Evolutionary conservation across 2,797 vertebrate genomes (phyloP).

Genomic region (Chiroxiphia lanceolata): DNA sequence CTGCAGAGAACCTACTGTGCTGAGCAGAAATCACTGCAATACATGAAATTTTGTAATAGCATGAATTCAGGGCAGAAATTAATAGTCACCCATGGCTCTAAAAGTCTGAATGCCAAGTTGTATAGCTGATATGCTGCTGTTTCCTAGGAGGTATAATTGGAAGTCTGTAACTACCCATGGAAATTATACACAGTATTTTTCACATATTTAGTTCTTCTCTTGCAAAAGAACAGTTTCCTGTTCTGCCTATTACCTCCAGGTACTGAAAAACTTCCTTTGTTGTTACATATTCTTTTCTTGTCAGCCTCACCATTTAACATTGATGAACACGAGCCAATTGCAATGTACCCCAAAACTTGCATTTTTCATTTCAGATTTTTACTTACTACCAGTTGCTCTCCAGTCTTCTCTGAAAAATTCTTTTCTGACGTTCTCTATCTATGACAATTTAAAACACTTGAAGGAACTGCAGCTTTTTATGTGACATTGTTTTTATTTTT

Average conservation of each 20-base stretch:
- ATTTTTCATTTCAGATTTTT: background rate
- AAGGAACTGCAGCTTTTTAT: background rate
- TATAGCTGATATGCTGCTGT: background rate
- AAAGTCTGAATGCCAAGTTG: background rate
- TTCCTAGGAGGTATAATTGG: background rate
- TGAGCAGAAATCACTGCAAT: background rate
- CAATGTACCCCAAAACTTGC: background rate
- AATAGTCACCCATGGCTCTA: background rate
- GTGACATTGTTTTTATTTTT: background rate
- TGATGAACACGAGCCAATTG: background rate
- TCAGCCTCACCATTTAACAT: background rate
- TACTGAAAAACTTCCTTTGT: background rate
- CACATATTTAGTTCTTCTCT: background rate
- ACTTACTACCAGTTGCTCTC: background rate
- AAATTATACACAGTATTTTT: background rate
- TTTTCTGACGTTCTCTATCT: background rate
- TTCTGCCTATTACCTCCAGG: background rate
- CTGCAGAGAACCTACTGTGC: background rate
- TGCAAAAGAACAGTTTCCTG: background rate
- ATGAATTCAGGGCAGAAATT: background rate
- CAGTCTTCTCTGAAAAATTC: background rate
- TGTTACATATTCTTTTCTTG: background rate
- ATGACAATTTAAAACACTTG: background rate
- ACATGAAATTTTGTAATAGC: background rate
- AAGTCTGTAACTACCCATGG: background rate